phyloP scores from a whole-genome alignment of 2,888 invertebrate genomes.

The Bellardia bayeri region DNA sequence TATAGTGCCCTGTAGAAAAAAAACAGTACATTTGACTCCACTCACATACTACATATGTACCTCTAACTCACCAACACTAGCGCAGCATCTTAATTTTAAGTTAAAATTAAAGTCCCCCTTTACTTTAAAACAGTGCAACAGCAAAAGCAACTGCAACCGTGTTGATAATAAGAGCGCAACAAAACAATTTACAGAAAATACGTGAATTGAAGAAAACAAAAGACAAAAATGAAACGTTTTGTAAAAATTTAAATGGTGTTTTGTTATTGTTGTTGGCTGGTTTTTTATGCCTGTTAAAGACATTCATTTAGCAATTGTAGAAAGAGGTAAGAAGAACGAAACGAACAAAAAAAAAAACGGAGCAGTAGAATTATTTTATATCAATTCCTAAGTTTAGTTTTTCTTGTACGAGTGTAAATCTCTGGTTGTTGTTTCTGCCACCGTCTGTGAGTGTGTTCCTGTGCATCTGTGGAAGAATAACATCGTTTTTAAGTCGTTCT shows the following conservation, averaged over 20 bases:
- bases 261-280: constrained; percentile 10
- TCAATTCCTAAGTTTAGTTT: constrained; percentile 20
- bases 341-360: not conserved
- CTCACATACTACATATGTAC: not conserved
- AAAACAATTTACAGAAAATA: constrained; percentile 55
- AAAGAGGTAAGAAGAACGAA: constrained; percentile 4
- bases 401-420: constrained; percentile 17
- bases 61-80: constrained; percentile 4
- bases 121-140: not conserved
- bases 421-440: constrained; percentile 12
- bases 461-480: not conserved
- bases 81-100: constrained; percentile 2
- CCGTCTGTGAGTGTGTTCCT: not conserved
- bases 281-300: constrained; percentile 26
- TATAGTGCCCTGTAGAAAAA: constrained; percentile 1
- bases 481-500: constrained; percentile 42
- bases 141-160: constrained; percentile 21
- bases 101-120: not conserved
- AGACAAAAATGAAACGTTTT: constrained; percentile 53
- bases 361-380: constrained; percentile 35
- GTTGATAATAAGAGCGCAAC: constrained; percentile 52
- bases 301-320: constrained; percentile 2
- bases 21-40: not conserved
- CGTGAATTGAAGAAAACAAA: constrained; percentile 8
- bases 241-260: constrained; percentile 53